Evolutionary conservation across 1,140 invertebrate genomes (phyloP).

Genomic region (Plodia interpunctella): DNA sequence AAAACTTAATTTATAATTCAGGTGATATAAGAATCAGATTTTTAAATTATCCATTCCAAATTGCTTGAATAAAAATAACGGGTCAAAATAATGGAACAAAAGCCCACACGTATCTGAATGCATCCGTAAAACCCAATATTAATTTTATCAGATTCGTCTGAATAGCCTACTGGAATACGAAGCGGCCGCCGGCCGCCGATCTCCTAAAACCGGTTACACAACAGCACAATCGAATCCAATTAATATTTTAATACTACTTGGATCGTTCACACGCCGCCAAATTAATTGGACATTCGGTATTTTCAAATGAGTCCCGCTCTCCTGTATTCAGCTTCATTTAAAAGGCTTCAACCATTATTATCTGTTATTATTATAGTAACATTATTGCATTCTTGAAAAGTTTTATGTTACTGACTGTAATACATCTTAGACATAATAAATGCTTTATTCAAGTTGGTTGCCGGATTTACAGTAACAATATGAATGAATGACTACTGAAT

Average conservation of each 20-base stretch:
- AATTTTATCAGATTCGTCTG: background rate
- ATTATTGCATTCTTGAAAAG: too few relatives aligned
- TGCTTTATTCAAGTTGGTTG: too few relatives aligned
- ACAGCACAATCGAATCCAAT: slow-evolving; percentile 1
- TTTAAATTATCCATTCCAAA: too few relatives aligned
- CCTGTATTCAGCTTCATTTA: background rate
- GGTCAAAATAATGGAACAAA: background rate
- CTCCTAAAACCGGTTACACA: slow-evolving; percentile 3
- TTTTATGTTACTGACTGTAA: too few relatives aligned
- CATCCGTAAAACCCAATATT: slow-evolving; percentile 5
- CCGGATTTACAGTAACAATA: too few relatives aligned
- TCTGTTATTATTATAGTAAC: too few relatives aligned
- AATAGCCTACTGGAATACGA: background rate
- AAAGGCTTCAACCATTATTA: too few relatives aligned
- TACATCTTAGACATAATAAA: too few relatives aligned
- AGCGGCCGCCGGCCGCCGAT: background rate
- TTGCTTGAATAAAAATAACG: too few relatives aligned
- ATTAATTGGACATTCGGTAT: slow-evolving; percentile 3
- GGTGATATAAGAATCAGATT: too few relatives aligned
- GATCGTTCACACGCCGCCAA: slow-evolving; percentile 5
- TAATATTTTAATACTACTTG: slow-evolving; percentile 3
- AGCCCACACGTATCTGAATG: slow-evolving; percentile 3
- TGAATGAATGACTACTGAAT: too few relatives aligned
- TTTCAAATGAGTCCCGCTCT: background rate
- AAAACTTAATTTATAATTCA: too few relatives aligned